Evolutionary conservation across 2,113 vertebrate species (phyloP), one percentile per base, ranked within the genome.

Genomic region (Pholis gunnellus): DNA sequence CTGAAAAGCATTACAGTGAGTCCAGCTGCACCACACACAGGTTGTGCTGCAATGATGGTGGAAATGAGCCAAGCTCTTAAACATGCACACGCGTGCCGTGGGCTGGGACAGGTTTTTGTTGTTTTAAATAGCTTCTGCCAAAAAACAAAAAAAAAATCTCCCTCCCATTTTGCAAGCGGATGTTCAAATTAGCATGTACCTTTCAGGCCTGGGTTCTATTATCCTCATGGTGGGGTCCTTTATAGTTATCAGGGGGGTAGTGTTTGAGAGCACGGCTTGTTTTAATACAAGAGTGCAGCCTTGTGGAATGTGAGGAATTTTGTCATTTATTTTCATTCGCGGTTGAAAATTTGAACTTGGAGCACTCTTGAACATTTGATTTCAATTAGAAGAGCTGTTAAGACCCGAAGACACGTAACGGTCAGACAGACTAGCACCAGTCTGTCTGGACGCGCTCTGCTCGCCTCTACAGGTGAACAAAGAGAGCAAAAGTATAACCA

Each of bases 201-300:
- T 82, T 91, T 92, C 83, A 91, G 87, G 90, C 85, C 89, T 93
- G 91, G 87, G 38, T 89, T 94, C 90, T 81, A 93, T 91, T 93
- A 92, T 84, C 83, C 84, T 65, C 57, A 22, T 72, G 48, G 79
- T 64, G 88, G 77, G 81, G 78, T 72, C 79, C 66, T 94, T 95
- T 94, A 89, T 92, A 93, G 92, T 89, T 91, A 83, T 92, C 90
- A 90, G 79, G 87, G 79, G 86, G 87, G 78, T 84, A 48, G 87
- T 88, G 84, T 92, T 79, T 87, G 87, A 86, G 88, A 90, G 72
- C 70, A 22, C 38, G 88, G 85, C 91, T 81, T 80, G 90, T 82
- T 85, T 93, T 93, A 88, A 92, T 93, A 88, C 84, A 88, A 85
- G 82, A 91, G 82, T 87, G 84, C 52, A 82, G 78, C 86, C 76